Conservation (phyloP, 2,888 invertebrate species). For the Lagria hirta region DNA sequence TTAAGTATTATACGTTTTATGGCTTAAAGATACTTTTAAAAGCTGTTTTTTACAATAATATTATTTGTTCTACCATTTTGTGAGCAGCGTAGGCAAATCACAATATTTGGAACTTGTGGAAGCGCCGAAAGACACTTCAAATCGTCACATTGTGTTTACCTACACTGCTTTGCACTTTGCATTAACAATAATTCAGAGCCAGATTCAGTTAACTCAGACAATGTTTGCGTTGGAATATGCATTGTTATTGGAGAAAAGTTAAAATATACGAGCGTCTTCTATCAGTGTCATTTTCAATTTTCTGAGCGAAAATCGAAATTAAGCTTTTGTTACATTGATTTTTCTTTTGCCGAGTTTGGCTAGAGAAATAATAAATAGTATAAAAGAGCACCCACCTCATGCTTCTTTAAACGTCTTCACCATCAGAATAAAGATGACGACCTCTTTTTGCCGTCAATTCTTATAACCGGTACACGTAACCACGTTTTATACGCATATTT, state of each 20-base stretch:
- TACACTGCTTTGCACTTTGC: constrained; percentile 50
- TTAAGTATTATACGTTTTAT: too few species aligned
- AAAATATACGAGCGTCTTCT: constrained; percentile 16
- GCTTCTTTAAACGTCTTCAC: constrained; percentile 29
- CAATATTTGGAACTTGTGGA: constrained; percentile 24
- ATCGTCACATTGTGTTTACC: constrained; percentile 44
- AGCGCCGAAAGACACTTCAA: constrained; percentile 37
- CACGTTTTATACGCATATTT: constrained; percentile 34
- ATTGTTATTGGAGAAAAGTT: constrained; percentile 27
- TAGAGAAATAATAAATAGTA: too few species aligned
- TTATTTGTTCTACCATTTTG: too few species aligned
- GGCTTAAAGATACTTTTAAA: too few species aligned
- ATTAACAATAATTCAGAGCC: constrained; percentile 45
- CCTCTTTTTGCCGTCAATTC: constrained; percentile 30
- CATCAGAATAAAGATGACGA: constrained; percentile 32
- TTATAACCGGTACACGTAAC: constrained; percentile 32
- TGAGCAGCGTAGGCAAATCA: background rate
- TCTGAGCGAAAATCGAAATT: too few species aligned
- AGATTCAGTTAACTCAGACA: constrained; percentile 35
- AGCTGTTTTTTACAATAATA: too few species aligned
- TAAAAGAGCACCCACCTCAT: too few species aligned
- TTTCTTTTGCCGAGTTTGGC: too few species aligned
- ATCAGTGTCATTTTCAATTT: too few species aligned
- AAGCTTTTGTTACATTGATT: too few species aligned
- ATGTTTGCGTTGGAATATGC: constrained; percentile 31